Percentiles rank a stretch among this genome's conserved stretches.
These are phyloP conservation scores for Dryadula phaetusa DNA, from an alignment of 2,888 invertebrate species.

Conservation along the genomic window DNA sequence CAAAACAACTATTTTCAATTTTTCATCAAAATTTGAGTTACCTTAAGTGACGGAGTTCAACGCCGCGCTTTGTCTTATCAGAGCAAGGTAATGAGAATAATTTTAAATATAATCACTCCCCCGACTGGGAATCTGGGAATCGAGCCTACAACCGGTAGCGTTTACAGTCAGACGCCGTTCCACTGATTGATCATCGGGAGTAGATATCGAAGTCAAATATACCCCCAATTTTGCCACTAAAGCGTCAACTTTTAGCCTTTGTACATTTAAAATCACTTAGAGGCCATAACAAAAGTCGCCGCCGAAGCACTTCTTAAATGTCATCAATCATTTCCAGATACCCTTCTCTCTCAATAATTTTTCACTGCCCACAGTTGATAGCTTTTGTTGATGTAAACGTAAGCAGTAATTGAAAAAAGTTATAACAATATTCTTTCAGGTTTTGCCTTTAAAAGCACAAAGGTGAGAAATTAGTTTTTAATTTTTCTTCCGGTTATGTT, in stretches of 20 bases:
- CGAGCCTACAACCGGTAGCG: too few species aligned
- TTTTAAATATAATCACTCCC: too few species aligned
- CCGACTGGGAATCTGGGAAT: too few species aligned
- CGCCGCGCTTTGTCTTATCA: too few species aligned
- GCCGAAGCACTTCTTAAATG: conserved; percentile 10
- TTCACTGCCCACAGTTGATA: conserved; percentile 32
- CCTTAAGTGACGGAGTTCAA: too few species aligned
- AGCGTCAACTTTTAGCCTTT: conserved; percentile 7
- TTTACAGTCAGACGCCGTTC: too few species aligned
- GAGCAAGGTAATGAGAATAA: too few species aligned
- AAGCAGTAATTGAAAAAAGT: conserved; percentile 22
- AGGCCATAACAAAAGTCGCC: conserved; percentile 15
- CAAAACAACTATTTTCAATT: too few species aligned
- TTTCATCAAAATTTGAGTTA: too few species aligned
- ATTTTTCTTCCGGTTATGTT: background rate
- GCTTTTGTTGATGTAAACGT: conserved; percentile 31
- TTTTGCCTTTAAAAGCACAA: background rate
- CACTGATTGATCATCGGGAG: too few species aligned
- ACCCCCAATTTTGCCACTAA: background rate
- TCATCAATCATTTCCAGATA: conserved; percentile 36
- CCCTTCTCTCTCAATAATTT: conserved; percentile 32
- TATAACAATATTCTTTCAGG: background rate
- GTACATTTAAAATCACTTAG: conserved; percentile 18
- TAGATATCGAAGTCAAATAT: too few species aligned
- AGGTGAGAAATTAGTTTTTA: background rate